Evolutionary conservation across 2,888 invertebrate genomes (phyloP).

Genomic region (Ennomos erosarius): DNA sequence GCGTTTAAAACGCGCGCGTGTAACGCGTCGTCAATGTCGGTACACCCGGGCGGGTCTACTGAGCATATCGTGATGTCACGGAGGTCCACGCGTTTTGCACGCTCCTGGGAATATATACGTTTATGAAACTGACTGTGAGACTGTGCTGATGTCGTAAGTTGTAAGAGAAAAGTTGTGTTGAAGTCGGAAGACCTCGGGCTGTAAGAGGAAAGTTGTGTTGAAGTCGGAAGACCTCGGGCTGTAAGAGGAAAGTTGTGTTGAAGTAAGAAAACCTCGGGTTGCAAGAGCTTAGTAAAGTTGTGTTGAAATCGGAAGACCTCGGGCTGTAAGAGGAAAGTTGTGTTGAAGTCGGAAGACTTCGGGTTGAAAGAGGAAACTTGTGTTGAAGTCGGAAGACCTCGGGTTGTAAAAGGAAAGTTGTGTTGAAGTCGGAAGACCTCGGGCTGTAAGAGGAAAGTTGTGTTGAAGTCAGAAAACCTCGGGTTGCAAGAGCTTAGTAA

Average conservation of each 20-base stretch:
- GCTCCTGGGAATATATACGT: slow-evolving; percentile 83
- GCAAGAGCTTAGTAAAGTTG: neutral
- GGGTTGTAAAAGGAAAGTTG: too few relatives aligned
- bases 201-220: neutral
- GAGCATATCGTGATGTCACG: slow-evolving; percentile 95
- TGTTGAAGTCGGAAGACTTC: too few relatives aligned
- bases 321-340: too few relatives aligned
- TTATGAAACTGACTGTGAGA: too few relatives aligned
- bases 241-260: neutral
- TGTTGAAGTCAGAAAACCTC: too few relatives aligned
- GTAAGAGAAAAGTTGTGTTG: neutral
- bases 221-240: neutral
- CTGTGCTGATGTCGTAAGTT: too few relatives aligned
- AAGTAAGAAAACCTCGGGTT: neutral
- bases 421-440: too few relatives aligned
- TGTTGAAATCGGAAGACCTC: neutral
- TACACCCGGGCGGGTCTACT: slow-evolving; percentile 99
- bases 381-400: too few relatives aligned
- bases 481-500: too few relatives aligned
- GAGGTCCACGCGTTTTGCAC: slow-evolving; percentile 92
- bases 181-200: neutral
- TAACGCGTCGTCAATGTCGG: slow-evolving; percentile 99
- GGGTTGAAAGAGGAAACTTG: too few relatives aligned
- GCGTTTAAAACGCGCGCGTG: slow-evolving; percentile 92
- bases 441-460: too few relatives aligned